Conservation (phyloP, 2,888 invertebrate genomes). For the Agrotis exclamationis region DNA sequence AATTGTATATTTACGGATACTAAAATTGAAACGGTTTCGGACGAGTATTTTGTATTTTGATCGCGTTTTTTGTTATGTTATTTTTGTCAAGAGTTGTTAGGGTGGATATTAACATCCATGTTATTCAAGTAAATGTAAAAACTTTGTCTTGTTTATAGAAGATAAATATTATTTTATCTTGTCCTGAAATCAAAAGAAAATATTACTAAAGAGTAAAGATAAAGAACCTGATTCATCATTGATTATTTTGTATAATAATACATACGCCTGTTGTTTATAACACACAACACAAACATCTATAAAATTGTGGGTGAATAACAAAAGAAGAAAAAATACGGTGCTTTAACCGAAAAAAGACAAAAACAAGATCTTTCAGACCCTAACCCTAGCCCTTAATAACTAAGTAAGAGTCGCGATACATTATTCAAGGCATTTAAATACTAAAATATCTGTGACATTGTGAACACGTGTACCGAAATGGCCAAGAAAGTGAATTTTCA, state of each 20-base stretch:
- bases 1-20: slow-evolving; percentile 56
- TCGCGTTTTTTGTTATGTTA: slow-evolving; percentile 18
- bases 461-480: slow-evolving; percentile 30
- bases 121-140: neutral
- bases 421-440: slow-evolving; percentile 16
- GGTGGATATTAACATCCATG: neutral
- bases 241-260: neutral
- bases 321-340: neutral
- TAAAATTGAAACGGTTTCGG: slow-evolving; percentile 49
- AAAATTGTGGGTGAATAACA: neutral
- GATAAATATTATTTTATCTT: neutral
- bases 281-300: neutral
- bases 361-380: slow-evolving; percentile 16
- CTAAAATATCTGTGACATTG: slow-evolving; percentile 28
- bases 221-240: neutral
- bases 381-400: neutral
- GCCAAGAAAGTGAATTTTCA: slow-evolving; percentile 45
- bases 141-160: no score
- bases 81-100: slow-evolving; percentile 8
- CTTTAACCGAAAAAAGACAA: neutral
- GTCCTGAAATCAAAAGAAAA: neutral
- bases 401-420: neutral
- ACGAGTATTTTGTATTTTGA: slow-evolving; percentile 37
- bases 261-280: neutral
- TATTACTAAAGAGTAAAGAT: neutral